Conservation (phyloP, 1,140 invertebrate genomes). For the Hesperophylax magnus region DNA sequence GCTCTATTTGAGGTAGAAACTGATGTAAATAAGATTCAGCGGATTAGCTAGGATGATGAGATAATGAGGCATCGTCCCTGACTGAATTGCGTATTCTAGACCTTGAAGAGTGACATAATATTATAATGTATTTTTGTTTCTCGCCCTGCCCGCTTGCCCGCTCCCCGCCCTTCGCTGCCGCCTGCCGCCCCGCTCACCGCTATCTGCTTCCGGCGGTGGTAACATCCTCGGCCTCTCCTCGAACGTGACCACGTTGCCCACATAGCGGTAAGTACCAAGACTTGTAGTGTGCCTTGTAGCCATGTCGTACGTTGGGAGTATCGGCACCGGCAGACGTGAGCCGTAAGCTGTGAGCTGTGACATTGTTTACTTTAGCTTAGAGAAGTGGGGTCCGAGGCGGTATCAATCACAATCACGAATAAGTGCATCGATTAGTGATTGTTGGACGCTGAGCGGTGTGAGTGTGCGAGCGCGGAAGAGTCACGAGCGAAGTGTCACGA, state of each 20-base stretch:
- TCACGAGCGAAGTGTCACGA: not conserved
- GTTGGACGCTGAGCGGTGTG: too few relatives aligned
- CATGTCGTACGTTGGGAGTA: not conserved
- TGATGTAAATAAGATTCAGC: too few relatives aligned
- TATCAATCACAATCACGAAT: conserved; percentile 1
- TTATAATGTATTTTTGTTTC: conserved; percentile 32
- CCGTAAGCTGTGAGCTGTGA: not conserved
- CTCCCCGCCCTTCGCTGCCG: conserved; percentile 23
- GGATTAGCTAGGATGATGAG: too few relatives aligned
- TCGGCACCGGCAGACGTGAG: conserved; percentile 12
- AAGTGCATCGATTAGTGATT: too few relatives aligned
- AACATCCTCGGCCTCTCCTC: conserved; percentile 43
- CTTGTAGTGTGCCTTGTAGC: conserved; percentile 1
- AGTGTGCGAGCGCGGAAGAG: not conserved
- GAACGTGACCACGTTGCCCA: conserved; percentile 23
- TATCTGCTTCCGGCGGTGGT: conserved; percentile 50
- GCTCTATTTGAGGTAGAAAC: not conserved
- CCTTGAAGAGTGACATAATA: not conserved
- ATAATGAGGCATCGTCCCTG: too few relatives aligned
- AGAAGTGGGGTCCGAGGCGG: conserved; percentile 7
- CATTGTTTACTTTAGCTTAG: conserved; percentile 23
- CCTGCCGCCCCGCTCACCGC: conserved; percentile 34
- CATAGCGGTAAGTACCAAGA: conserved; percentile 56
- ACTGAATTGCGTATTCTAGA: too few relatives aligned
- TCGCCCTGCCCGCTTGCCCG: conserved; percentile 32